Base-by-base conservation (phyloP, 2,797 vertebrate genomes). In the Microctenopoma steveboyesi region DNA sequence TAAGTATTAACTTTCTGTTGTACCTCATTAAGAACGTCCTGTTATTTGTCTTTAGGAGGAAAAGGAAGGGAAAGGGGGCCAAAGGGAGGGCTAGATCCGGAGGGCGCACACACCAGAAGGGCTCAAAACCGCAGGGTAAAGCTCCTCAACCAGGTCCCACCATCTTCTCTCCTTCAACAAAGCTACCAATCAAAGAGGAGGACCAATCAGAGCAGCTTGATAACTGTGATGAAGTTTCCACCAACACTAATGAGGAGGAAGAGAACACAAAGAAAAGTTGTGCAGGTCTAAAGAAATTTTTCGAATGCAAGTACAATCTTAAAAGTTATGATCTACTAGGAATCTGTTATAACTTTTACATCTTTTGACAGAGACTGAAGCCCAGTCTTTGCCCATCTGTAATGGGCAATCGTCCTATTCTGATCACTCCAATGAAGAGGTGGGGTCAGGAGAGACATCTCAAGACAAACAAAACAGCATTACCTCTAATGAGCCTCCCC, bases 11-110 rank as follows among this genome's bases (percentile, higher is more conserved):
- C 57, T 61, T 25, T 68, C 28, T 61, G 11, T 27, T 52, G 27
- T 47, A 67, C 40, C n/a, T 73, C 71, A 79, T 76, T 62, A 62
- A 45, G 47, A 51, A 22, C 27, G 72, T 74, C 46, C 62, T 86
- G 56, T 79, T 52, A 33, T 82, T 86, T 85, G 68, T 84, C 58
- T 74, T 10, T 51, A 95, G 94, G 89, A 93, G 92, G 84, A 94
- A 93, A 80, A 92, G 93, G 86, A 94, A 87, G 88, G 93, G 88
- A 45, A 93, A 92, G 75, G 93, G 93, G 40, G 93, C 86, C 51
- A 93, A 86, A 83, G 91, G 92, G 33, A 93, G 90, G 81, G 87
- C 80, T 7, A 89, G 90, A 79, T 86, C 91, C 37, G 88, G 86
- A 39, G 90, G 83, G 2, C 93, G 92, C 16, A 72, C 61, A 42